Percentiles rank a stretch among this genome's conserved stretches.
phyloP scores from a whole-genome alignment of 1,140 invertebrate species.

The Papilio machaon region DNA sequence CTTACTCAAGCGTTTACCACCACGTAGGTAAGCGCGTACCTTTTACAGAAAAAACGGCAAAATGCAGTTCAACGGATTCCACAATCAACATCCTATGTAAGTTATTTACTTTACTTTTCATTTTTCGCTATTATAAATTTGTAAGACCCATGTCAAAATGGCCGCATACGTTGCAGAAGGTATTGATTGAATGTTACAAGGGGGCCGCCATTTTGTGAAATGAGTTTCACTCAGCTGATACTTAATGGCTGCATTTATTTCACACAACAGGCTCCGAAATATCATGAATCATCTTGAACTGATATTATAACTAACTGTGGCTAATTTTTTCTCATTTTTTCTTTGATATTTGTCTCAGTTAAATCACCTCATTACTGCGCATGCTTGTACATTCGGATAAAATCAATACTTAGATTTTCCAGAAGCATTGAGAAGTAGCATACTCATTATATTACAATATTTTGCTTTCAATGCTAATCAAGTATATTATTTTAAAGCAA shows the following conservation, averaged over 20 bases:
- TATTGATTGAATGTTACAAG: conserved; percentile 42
- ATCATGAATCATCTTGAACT: background rate
- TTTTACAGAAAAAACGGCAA: conserved; percentile 56
- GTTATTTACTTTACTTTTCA: conserved; percentile 45
- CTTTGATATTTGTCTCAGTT: background rate
- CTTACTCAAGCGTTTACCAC: conserved; percentile 71
- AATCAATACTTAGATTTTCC: conserved; percentile 43
- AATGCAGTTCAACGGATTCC: conserved; percentile 82
- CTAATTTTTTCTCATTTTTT: background rate
- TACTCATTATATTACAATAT: background rate
- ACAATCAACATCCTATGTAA: conserved; percentile 81
- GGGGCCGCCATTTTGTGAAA: conserved; percentile 80
- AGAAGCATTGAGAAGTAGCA: conserved; percentile 2
- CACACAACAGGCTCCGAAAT: background rate
- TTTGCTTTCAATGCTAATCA: background rate
- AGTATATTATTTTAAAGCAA: background rate
- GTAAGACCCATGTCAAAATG: conserved; percentile 30
- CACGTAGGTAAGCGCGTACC: conserved; percentile 61
- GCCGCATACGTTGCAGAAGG: conserved; percentile 35
- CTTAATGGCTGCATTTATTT: conserved; percentile 44
- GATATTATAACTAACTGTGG: background rate
- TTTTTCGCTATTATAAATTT: conserved; percentile 33
- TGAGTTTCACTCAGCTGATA: conserved; percentile 72
- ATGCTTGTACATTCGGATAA: conserved; percentile 33
- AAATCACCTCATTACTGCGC: conserved; percentile 32